These are phyloP conservation scores for Acridotheres tristis DNA, from an alignment of 2,797 vertebrate species.

Conservation along the genomic window DNA sequence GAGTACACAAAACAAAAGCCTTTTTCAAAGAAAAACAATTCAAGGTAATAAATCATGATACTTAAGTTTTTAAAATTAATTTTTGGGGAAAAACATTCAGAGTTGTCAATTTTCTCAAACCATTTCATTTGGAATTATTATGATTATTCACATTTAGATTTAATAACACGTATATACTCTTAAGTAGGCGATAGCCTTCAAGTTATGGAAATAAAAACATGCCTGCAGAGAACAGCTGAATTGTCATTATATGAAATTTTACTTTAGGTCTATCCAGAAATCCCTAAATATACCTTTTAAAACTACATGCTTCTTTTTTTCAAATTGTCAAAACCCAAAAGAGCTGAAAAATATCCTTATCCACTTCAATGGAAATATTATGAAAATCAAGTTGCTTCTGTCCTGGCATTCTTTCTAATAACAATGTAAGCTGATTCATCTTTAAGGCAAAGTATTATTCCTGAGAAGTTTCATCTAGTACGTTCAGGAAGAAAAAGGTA, in stretches of 20 bases:
- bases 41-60: neutral
- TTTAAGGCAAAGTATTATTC: neutral
- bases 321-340: neutral
- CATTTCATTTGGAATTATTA: neutral
- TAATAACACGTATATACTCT: neutral
- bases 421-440: neutral
- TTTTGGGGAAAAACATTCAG: neutral
- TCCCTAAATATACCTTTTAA: neutral
- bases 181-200: neutral
- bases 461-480: neutral
- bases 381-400: neutral
- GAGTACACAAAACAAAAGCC: neutral
- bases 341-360: neutral
- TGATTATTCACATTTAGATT: neutral
- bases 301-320: neutral
- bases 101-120: neutral
- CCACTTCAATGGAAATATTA: neutral
- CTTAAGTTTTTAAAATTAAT: neutral
- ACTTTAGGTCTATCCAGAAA: neutral
- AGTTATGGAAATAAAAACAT: neutral
- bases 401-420: conserved; percentile 26
- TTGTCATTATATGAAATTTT: neutral
- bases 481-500: neutral
- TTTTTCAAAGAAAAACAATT: neutral
- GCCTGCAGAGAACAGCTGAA: neutral